phyloP scores from a whole-genome alignment of 2,797 vertebrate genomes.

The Sebastolobus altivelis region DNA sequence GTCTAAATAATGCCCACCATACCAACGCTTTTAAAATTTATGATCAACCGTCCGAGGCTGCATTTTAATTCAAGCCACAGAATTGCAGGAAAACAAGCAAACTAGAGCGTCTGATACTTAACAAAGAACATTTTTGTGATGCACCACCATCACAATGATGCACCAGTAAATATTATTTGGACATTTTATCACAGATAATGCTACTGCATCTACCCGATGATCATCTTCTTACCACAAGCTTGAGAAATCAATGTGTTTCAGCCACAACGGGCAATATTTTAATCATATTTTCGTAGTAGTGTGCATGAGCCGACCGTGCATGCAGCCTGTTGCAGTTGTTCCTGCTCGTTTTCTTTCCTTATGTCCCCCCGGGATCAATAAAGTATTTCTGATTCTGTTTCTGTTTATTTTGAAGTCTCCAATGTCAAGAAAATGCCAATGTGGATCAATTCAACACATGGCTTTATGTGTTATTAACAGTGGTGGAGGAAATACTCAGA shows the following conservation, averaged over 20 bases:
- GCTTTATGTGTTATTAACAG: neutral
- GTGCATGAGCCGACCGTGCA: no score
- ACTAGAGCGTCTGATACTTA: neutral
- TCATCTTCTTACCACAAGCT: constrained; percentile 6
- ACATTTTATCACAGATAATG: constrained; percentile 1
- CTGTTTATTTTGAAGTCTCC: neutral
- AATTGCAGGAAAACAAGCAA: constrained; percentile 35
- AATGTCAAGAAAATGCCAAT: neutral
- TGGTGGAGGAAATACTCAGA: neutral
- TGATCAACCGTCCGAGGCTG: neutral
- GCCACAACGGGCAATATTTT: constrained; percentile 1
- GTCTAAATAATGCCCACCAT: constrained; percentile 41
- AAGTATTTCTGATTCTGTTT: no score
- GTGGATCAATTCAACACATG: neutral
- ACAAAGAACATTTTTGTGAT: neutral
- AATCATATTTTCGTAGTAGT: neutral
- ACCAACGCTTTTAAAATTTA: constrained; percentile 41
- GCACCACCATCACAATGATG: neutral
- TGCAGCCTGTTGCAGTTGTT: no score
- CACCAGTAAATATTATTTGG: neutral
- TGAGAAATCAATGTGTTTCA: constrained; percentile 16
- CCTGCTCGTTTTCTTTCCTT: no score
- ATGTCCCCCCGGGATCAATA: no score
- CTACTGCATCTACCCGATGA: neutral
- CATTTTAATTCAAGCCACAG: constrained; percentile 47